Conservation (phyloP, 2,113 vertebrate genomes). For the Semnornis frantzii region DNA sequence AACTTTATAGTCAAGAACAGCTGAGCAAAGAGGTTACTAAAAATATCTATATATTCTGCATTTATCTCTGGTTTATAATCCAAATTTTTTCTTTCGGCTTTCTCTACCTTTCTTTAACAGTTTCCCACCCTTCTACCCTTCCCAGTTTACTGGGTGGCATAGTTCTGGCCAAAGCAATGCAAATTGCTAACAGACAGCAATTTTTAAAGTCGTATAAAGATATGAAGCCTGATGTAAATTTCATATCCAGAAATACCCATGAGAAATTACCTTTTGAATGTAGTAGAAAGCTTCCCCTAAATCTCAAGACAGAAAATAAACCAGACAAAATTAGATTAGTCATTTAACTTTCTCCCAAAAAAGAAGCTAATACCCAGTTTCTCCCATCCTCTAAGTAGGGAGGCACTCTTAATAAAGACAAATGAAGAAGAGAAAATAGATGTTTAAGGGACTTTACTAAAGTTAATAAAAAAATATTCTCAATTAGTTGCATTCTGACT, state of each 20-base stretch:
- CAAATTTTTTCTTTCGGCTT: background rate
- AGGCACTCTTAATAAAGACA: slow-evolving; percentile 72
- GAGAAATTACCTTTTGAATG: slow-evolving; percentile 1
- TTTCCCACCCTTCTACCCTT: background rate
- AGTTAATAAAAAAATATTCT: slow-evolving; percentile 27
- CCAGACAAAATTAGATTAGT: slow-evolving; percentile 46
- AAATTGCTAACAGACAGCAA: background rate
- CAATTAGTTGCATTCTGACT: slow-evolving; percentile 48
- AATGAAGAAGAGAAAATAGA: slow-evolving; percentile 62
- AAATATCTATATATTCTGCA: slow-evolving; percentile 11
- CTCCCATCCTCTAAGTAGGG: slow-evolving; percentile 34
- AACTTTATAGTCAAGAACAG: slow-evolving; percentile 47
- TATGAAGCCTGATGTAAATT: background rate
- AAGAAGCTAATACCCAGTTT: slow-evolving; percentile 28
- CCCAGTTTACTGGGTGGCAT: background rate
- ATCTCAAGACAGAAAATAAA: background rate
- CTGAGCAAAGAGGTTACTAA: slow-evolving; percentile 26
- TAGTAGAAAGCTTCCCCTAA: background rate
- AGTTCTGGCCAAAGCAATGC: background rate
- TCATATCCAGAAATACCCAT: background rate
- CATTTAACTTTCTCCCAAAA: slow-evolving; percentile 44
- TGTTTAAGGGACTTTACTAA: slow-evolving; percentile 17
- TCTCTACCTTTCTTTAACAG: background rate
- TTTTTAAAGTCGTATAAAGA: background rate
- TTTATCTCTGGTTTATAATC: background rate